Evolutionary conservation across 2,888 invertebrate species (phyloP), one percentile per base, ranked within the genome.

Genomic region (Flexamia atlantica): DNA sequence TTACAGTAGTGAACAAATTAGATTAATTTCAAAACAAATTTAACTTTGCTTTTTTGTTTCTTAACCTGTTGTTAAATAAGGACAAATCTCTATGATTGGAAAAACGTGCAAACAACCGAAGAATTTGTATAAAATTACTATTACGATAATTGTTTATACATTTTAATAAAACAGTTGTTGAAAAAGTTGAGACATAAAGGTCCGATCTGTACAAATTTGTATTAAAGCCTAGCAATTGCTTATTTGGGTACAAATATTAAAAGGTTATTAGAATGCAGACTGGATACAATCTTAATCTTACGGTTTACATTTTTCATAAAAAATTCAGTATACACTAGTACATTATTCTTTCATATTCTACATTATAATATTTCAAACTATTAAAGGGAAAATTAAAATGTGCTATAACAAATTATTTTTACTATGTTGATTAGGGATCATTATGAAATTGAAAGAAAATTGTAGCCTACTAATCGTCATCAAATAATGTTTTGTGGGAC

Each of bases 211-310:
- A 74, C 74, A 74, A 74, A 74, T 74, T 42, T 74, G n/a, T 74
- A 74, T 74, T 74, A 74, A 74, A 74, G 74, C 74, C 74, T 74
- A 74, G 46, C 74, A 74, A 70, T 74, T 74, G 74, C 74, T 74
- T 74, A 74, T 74, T 74, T 74, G 40, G 74, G 28, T 74, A 74
- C 40, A 74, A 74, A 74, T 74, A 74, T 40, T 74, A n/a, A 74
- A 70, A 74, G 74, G 40, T 28, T 20, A 42, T 74, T 36, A 74
- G 46, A 74, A 74, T 74, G 74, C 74, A 74, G 74, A 40, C 25
- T 74, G 42, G 40, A 74, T n/a, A 74, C 46, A 74, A 28, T 36
- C 74, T 74, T 42, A 74, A 40, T 25, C 4, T 70, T 70, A 70
- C 46, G 17, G 46, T 46, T 46, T 46, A 46, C 7, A 3, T 46